Percentiles rank a stretch among this genome's conserved stretches.
Evolutionary conservation across 2,113 vertebrate species (phyloP).

Genomic region (Alaudala cheleensis): DNA sequence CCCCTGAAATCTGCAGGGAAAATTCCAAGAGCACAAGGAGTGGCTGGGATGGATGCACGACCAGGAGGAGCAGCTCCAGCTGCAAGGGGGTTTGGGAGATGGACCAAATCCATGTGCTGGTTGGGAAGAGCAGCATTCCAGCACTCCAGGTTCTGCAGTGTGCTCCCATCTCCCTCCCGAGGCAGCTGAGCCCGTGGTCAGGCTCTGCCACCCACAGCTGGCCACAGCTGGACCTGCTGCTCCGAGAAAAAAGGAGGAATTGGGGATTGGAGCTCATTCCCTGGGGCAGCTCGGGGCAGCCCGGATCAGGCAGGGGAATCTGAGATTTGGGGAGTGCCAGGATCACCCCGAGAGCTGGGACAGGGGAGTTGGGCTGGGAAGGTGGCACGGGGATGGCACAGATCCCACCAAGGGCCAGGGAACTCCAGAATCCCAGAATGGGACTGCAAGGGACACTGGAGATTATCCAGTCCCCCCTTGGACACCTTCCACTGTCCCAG

Average conservation of each 20-base stretch:
- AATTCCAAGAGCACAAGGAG: not conserved
- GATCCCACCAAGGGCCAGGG: too few relatives aligned
- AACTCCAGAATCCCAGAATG: not conserved
- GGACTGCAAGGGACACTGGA: not conserved
- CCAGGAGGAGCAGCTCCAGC: not conserved
- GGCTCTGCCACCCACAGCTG: not conserved
- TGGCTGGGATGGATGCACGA: not conserved
- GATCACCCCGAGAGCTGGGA: accelerated
- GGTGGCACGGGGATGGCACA: accelerated
- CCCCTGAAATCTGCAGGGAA: not conserved
- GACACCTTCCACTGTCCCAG: not conserved
- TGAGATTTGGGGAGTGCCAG: not conserved
- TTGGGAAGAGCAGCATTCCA: not conserved
- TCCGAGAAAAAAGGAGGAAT: not conserved
- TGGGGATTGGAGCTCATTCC: not conserved
- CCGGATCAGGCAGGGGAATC: not conserved
- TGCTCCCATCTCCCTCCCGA: not conserved
- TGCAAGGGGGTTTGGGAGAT: not conserved
- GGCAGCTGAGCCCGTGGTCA: not conserved
- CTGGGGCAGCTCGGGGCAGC: too few relatives aligned
- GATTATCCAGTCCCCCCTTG: not conserved
- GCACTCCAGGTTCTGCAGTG: not conserved
- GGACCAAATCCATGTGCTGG: not conserved
- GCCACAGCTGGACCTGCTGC: not conserved
- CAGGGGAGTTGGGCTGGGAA: accelerated